phyloP scores from a whole-genome alignment of 1,140 invertebrate genomes.

The Drosophila melanica region DNA sequence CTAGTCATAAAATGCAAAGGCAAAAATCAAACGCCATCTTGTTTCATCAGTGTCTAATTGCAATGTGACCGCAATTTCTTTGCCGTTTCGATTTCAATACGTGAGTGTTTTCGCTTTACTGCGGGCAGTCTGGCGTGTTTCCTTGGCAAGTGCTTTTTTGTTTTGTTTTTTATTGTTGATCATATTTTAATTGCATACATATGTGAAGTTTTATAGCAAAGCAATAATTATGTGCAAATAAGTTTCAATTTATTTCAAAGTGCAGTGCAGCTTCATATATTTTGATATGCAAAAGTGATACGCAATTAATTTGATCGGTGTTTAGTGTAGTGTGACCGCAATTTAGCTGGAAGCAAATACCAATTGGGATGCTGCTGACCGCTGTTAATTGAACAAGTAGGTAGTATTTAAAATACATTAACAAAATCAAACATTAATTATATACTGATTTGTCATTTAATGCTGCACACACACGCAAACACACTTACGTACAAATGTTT shows the following conservation, averaged over 20 bases:
- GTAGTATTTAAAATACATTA: slow-evolving; percentile 1
- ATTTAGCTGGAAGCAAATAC: background rate
- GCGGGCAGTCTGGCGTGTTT: too few relatives aligned
- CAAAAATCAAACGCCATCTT: too few relatives aligned
- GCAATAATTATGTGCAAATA: slow-evolving; percentile 1
- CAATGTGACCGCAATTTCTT: too few relatives aligned
- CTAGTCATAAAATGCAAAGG: too few relatives aligned
- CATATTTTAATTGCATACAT: background rate
- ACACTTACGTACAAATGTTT: slow-evolving; percentile 22
- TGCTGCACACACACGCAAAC: background rate
- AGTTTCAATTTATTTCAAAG: background rate
- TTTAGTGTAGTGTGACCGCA: background rate
- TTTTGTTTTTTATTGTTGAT: too few relatives aligned
- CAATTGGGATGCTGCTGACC: background rate
- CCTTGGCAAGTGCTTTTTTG: too few relatives aligned
- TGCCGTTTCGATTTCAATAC: too few relatives aligned
- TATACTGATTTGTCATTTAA: slow-evolving; percentile 14
- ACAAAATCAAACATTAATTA: background rate
- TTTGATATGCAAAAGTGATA: too few relatives aligned
- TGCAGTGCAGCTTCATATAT: background rate
- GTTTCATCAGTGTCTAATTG: too few relatives aligned
- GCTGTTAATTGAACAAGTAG: background rate
- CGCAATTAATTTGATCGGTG: too few relatives aligned
- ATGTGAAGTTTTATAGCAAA: slow-evolving; percentile 1
- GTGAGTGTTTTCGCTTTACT: too few relatives aligned